A percentile compares a stretch with the other conserved stretches of the same genome.
phyloP scores from a whole-genome alignment of 1,140 invertebrate species.

The Philotrypesis tridentata region DNA sequence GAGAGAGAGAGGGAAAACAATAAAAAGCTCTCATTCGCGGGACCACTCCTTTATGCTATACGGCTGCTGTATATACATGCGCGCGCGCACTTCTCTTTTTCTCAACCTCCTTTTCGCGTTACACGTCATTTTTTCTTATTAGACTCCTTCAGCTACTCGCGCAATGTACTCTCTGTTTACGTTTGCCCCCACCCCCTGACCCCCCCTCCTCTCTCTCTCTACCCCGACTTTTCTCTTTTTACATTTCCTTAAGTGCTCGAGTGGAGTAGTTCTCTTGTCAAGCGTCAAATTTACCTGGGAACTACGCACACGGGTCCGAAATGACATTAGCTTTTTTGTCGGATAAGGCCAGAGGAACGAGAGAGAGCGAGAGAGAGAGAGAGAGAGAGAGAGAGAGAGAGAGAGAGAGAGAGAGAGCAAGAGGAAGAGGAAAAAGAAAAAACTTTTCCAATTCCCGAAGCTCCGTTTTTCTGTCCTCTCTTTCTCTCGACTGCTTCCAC shows the following conservation, averaged over 20 bases:
- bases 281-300: conserved; percentile 9
- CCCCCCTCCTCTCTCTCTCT: no score
- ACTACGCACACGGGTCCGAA: neutral
- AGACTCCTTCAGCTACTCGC: neutral
- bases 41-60: conserved; percentile 1
- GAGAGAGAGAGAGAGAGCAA: neutral
- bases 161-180: neutral
- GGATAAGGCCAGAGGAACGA: neutral
- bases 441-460: conserved; percentile 44
- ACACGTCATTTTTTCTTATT: conserved; percentile 29
- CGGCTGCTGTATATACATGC: neutral
- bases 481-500: neutral
- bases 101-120: neutral
- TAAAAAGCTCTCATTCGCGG: neutral
- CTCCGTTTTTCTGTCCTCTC: conserved; percentile 17
- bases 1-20: neutral
- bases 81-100: neutral
- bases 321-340: conserved; percentile 22
- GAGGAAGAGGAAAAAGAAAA: neutral
- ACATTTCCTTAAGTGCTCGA: conserved; percentile 35
- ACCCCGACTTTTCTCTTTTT: neutral
- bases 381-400: neutral
- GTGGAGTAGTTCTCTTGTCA: neutral
- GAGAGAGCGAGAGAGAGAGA: neutral
- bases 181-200: no score